Evolutionary conservation across 2,888 invertebrate genomes (phyloP).

Genomic region (Embidobia sp.): DNA sequence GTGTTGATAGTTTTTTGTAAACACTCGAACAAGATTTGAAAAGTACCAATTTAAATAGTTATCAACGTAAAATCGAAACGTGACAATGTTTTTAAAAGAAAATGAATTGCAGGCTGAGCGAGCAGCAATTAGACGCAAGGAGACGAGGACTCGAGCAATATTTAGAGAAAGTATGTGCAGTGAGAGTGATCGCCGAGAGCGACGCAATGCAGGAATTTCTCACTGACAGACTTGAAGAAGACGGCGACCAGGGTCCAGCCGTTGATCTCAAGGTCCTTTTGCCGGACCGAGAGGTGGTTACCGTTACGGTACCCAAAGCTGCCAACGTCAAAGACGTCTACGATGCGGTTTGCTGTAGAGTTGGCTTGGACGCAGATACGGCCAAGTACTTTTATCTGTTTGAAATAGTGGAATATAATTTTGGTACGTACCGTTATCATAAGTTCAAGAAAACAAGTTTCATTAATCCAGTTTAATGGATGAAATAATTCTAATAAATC

Average conservation of each 20-base stretch:
- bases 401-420: slow-evolving; percentile 98
- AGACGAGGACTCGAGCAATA: slow-evolving; percentile 98
- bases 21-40: too few relatives aligned
- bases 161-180: slow-evolving; percentile 98
- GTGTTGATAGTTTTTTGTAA: slow-evolving; percentile 99
- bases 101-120: slow-evolving; percentile 86
- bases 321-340: slow-evolving; percentile 96
- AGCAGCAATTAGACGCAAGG: slow-evolving; percentile 97
- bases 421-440: too few relatives aligned
- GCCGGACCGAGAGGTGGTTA: slow-evolving; percentile 94
- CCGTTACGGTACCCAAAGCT: slow-evolving; percentile 93
- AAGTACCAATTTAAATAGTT: too few relatives aligned
- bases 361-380: slow-evolving; percentile 90
- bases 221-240: slow-evolving; percentile 92
- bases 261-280: slow-evolving; percentile 92
- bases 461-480: too few relatives aligned
- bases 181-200: slow-evolving; percentile 98
- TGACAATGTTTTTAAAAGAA: too few relatives aligned
- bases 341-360: slow-evolving; percentile 91
- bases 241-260: slow-evolving; percentile 86
- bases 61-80: too few relatives aligned
- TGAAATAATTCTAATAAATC: too few relatives aligned
- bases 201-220: slow-evolving; percentile 99
- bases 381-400: slow-evolving; percentile 97
- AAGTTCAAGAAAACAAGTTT: too few relatives aligned